Base-by-base conservation (phyloP, 2,113 vertebrate species). In the Cheirogaleus medius region DNA sequence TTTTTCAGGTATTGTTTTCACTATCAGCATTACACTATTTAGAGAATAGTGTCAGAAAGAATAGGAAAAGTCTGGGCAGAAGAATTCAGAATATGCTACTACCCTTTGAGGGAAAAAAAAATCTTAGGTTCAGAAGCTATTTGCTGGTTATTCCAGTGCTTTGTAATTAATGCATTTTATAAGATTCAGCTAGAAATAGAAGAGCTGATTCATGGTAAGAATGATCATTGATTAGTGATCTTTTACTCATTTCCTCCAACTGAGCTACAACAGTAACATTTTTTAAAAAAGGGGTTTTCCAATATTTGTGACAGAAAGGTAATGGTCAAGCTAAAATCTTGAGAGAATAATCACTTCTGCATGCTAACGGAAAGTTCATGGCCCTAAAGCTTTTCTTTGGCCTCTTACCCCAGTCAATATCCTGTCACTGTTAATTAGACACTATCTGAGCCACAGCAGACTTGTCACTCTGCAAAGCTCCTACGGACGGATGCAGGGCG, bases 381-480 rank as follows among this genome's bases (percentile, higher is more conserved):
- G 74, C 49, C 80, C 87, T 64, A 37, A 95, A 88, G 87, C 86
- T 90, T 97, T 89, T 39, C 27, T 32, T 63, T 64, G n/a, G n/a
- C 80, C 52, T 84, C 80, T 91, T 85, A 47, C 47, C 29, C n/a
- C 39, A 42, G 86, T 96, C 97, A 97, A 97, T 97, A 95, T 81
- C 81, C 93, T 94, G 95, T 91, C 73, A 71, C 68, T 73, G 89
- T 69, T 96, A 97, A 97, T 97, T 94, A 96, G 93, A 91, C 80
- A 54, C 58, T 66, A 4, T 94, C 94, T 96, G 97, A 84, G 83
- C 39, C 68, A 1, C 20, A 14, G 74, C 73, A 77, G 89, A 58
- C 86, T 81, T 94, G 91, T 95, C 82, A 21, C 52, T 86, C 90
- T 84, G 90, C 47, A 74, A 63, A 84, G 20, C 82, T 80, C 86